phyloP scores from a whole-genome alignment of 1,140 invertebrate genomes.

The Eupeodes corollae region DNA sequence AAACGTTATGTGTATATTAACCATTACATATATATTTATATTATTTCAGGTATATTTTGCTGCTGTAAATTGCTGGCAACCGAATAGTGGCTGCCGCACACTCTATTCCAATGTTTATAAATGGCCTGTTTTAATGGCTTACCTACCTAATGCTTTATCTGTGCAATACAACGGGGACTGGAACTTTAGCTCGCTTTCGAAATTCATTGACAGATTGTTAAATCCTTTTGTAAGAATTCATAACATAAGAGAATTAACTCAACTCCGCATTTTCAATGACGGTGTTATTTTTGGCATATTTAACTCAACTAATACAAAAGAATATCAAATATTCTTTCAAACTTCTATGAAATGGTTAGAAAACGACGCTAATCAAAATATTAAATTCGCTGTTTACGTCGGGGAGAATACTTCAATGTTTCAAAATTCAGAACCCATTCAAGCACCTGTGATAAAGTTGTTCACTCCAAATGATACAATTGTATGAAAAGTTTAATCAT shows the following conservation, averaged over 20 bases:
- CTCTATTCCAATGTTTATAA: not conserved
- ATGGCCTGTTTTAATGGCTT: not conserved
- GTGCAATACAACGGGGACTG: not conserved
- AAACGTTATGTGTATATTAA: too few species aligned
- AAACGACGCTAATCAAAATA: not conserved
- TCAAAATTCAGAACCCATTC: too few species aligned
- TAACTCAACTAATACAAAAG: not conserved
- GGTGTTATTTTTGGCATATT: not conserved
- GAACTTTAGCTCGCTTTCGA: not conserved
- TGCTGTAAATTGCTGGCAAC: not conserved
- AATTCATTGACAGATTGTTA: not conserved
- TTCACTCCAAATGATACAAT: too few species aligned
- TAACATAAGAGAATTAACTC: not conserved
- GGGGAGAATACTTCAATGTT: not conserved
- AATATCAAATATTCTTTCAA: not conserved
- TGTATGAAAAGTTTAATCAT: too few species aligned
- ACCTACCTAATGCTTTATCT: not conserved
- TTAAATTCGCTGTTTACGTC: not conserved
- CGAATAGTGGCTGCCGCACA: not conserved
- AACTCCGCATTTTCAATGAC: not conserved
- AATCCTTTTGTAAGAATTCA: not conserved
- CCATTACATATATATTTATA: too few species aligned
- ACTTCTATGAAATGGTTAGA: not conserved
- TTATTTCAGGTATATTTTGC: not conserved
- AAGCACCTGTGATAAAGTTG: too few species aligned